Base-by-base conservation (phyloP, 2,113 vertebrate genomes). In the Sisor rabdophorus region DNA sequence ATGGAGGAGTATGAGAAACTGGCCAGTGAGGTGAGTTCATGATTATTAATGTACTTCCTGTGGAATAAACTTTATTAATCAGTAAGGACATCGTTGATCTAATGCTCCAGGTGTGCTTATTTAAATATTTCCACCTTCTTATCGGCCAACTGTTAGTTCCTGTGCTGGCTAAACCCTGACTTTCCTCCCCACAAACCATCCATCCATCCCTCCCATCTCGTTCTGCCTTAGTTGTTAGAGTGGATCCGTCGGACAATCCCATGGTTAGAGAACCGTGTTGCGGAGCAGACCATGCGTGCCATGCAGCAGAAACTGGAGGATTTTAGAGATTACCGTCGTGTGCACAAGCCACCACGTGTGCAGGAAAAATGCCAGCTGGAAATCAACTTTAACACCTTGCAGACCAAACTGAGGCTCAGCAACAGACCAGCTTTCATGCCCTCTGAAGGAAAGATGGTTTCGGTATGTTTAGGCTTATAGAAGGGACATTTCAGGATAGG, bases 301-400 rank as follows among this genome's bases (percentile, higher is more conserved):
- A 96, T 96, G 95, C 95, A 94, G 88, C 93, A 93, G 87, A 97
- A 95, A 85, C 89, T 96, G 87, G 95, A 96, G 89, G 94, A 96
- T 63, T 96, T 97, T 80, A 89, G 95, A 0, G 95, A 95, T 88
- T 96, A 97, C 83, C 90, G 95, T 24, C 93, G 95, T 17, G 86
- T 95, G 81, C 95, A 95, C 93, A 96, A 96, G 87, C 95, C 95
- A 0, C 95, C 94, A 2, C 94, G 94, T 0, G 93, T 95, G 73
- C 95, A 95, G 89, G 95, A 97, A 89, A 96, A 96, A 19, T 96
- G 95, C 79, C 95, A 97, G 89, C 92, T 97, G 78, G 95, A 97
- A 91, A 96, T 96, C 88, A 96, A 95, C 89, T 96, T 97, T 88
- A 97, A 96, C 89, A 96, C 95, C 4, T 88, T 97, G 89, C 95